Evolutionary conservation across 2,113 vertebrate species (phyloP).

Genomic region (Hippocampus guttulatus): DNA sequence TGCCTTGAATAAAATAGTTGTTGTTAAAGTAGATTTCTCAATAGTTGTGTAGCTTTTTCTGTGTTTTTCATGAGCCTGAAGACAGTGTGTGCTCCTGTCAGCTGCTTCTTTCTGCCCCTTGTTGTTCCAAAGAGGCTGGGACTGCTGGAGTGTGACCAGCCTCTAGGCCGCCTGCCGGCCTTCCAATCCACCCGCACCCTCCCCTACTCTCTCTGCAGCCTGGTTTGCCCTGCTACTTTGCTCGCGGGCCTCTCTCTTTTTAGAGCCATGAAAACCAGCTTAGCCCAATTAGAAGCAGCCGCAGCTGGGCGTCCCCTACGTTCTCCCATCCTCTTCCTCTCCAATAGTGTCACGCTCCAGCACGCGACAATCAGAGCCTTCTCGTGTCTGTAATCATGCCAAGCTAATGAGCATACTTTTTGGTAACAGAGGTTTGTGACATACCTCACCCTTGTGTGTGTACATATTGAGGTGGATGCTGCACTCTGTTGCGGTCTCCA

Average conservation of each 20-base stretch:
- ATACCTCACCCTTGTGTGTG: slow-evolving; percentile 19
- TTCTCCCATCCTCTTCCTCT: slow-evolving; percentile 44
- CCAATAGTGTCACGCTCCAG: slow-evolving; percentile 48
- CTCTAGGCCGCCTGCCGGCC: slow-evolving; percentile 39
- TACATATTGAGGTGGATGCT: slow-evolving; percentile 44
- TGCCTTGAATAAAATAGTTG: slow-evolving; percentile 48
- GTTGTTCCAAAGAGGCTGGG: slow-evolving; percentile 56
- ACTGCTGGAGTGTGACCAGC: slow-evolving; percentile 67
- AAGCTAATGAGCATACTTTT: slow-evolving; percentile 53
- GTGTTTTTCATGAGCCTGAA: slow-evolving; percentile 33
- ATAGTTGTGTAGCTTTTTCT: slow-evolving; percentile 32
- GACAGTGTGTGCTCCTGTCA: slow-evolving; percentile 52
- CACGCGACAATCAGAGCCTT: slow-evolving; percentile 57
- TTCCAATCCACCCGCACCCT: slow-evolving; percentile 10
- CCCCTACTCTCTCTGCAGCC: slow-evolving; percentile 18
- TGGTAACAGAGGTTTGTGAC: slow-evolving; percentile 49
- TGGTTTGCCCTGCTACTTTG: slow-evolving; percentile 48
- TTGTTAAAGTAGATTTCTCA: slow-evolving; percentile 32
- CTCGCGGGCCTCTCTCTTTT: slow-evolving; percentile 42
- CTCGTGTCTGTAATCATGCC: slow-evolving; percentile 57
- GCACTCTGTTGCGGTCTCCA: slow-evolving; percentile 31
- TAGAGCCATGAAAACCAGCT: slow-evolving; percentile 68
- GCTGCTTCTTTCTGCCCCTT: slow-evolving; percentile 62
- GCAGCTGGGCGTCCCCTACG: slow-evolving; percentile 65
- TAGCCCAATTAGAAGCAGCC: slow-evolving; percentile 69